Evolutionary conservation across 2,888 invertebrate genomes (phyloP), one percentile per base, ranked within the genome.

Genomic region (Yponomeuta malinellus): DNA sequence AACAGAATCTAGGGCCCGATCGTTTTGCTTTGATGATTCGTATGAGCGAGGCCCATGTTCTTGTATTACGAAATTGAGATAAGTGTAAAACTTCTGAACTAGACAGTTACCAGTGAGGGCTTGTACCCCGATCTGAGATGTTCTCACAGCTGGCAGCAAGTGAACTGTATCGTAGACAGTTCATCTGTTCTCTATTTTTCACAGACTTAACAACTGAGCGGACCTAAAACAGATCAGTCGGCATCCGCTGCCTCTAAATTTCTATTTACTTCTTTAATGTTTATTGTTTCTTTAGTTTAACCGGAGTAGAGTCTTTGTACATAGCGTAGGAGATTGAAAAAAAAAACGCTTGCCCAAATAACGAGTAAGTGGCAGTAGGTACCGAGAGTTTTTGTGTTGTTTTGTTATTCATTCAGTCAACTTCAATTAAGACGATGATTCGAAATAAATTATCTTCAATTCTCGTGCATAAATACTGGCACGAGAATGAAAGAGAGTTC

Each of bases 361-460:
- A 59, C 3, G 3, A 59, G 8, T 2, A 15, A 59, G 12, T 59
- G 1, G 12, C 3, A 15, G 52, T 59, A 59, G 52, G 52, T 59
- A 59, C 52, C 12, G 12, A 59, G 15, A 59, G 52, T 59, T 65
- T 65, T n/a, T 65, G 31, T 23, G 65, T 33, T 29, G 33, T 23
- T 15, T 65, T 31, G 31, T 65, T 65, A 65, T 33, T 29, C 65
- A 65, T 31, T 29, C 65, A 65, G 65, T 12, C 31, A 65, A 31
- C 31, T 33, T 65, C 65, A 65, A 65, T 65, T 65, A 65, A 31
- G 29, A 65, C 2, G 65, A 31, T 65, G 65, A 65, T 65, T 65
- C 77, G 78, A 77, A 59, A 79, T 79, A 78, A 82, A 83, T 86
- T 81, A 80, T 80, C 76, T 79, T 76, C 81, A 86, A 84, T 85